Percentiles rank a stretch among this genome's conserved stretches.
Conservation (phyloP, 2,888 invertebrate species). For the Plagodis dolabraria region DNA sequence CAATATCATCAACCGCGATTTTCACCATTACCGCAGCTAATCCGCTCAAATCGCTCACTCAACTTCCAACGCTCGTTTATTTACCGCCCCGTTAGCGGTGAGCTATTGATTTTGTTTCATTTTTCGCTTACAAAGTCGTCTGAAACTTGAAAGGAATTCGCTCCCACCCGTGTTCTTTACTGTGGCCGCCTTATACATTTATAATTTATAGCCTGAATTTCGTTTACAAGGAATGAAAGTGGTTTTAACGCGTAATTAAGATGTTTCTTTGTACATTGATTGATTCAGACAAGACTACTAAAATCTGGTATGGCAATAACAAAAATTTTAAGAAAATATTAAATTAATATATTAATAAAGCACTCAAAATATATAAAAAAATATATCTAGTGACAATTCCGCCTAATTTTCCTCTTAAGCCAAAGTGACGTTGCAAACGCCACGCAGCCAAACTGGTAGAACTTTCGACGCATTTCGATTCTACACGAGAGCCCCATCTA, state of each 20-base stretch:
- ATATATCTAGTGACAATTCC: too few species aligned
- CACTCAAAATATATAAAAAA: too few species aligned
- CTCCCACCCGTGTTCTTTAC: slow-evolving; percentile 22
- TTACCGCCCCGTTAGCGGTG: neutral
- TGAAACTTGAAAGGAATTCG: slow-evolving; percentile 35
- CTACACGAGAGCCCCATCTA: too few species aligned
- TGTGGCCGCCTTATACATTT: slow-evolving; percentile 25
- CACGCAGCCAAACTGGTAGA: too few species aligned
- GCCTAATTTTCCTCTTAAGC: too few species aligned
- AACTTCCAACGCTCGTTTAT: slow-evolving; percentile 3
- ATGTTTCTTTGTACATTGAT: neutral
- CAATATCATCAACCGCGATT: neutral
- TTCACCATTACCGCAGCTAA: neutral
- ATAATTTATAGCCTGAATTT: slow-evolving; percentile 16
- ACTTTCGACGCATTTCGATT: too few species aligned
- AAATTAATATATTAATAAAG: too few species aligned
- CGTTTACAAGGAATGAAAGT: neutral
- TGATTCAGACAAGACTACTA: too few species aligned
- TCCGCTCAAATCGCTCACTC: slow-evolving; percentile 8
- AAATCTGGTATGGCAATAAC: too few species aligned
- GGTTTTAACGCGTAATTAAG: slow-evolving; percentile 9
- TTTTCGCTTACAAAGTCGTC: slow-evolving; percentile 36
- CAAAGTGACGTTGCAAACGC: too few species aligned
- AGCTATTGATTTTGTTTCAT: slow-evolving; percentile 29
- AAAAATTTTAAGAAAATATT: too few species aligned